Conservation (phyloP, 2,888 invertebrate genomes). For the Cheiracanthium punctorium region DNA sequence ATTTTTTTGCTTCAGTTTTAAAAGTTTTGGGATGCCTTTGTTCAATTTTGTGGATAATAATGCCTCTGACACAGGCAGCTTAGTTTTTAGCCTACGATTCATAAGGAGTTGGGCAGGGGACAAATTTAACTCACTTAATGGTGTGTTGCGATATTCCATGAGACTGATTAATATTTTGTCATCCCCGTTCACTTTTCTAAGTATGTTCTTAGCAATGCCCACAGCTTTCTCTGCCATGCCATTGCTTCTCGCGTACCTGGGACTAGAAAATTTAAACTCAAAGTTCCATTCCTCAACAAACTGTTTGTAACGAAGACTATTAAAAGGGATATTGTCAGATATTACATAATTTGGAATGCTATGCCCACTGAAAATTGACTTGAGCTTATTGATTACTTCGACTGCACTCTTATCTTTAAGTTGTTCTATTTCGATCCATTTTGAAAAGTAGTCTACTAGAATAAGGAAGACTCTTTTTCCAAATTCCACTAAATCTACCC, state of each 20-base stretch:
- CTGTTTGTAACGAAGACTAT: neutral
- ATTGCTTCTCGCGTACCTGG: slow-evolving; percentile 14
- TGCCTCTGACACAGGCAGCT: neutral
- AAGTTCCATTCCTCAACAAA: slow-evolving; percentile 26
- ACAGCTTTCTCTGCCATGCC: slow-evolving; percentile 33
- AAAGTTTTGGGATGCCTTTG: neutral
- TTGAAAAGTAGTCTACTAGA: slow-evolving; percentile 13
- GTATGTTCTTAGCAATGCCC: slow-evolving; percentile 18
- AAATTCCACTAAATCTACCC: too few species aligned
- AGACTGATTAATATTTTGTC: slow-evolving; percentile 20
- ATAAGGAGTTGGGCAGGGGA: slow-evolving; percentile 28
- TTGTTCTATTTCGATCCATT: slow-evolving; percentile 12
- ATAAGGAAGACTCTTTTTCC: too few species aligned
- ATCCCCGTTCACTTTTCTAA: slow-evolving; percentile 28
- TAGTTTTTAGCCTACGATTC: slow-evolving; percentile 22
- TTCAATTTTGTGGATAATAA: slow-evolving; percentile 21
- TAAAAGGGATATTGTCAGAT: slow-evolving; percentile 16
- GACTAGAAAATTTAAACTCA: neutral
- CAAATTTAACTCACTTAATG: slow-evolving; percentile 17
- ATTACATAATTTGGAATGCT: slow-evolving; percentile 3
- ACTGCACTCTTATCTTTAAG: slow-evolving; percentile 8
- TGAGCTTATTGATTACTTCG: slow-evolving; percentile 26
- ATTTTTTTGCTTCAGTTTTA: neutral
- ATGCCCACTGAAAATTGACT: slow-evolving; percentile 16
- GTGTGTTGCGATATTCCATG: slow-evolving; percentile 45